These are phyloP conservation scores for Agriotes lineatus DNA, from an alignment of 2,888 invertebrate species.

Conservation along the genomic window DNA sequence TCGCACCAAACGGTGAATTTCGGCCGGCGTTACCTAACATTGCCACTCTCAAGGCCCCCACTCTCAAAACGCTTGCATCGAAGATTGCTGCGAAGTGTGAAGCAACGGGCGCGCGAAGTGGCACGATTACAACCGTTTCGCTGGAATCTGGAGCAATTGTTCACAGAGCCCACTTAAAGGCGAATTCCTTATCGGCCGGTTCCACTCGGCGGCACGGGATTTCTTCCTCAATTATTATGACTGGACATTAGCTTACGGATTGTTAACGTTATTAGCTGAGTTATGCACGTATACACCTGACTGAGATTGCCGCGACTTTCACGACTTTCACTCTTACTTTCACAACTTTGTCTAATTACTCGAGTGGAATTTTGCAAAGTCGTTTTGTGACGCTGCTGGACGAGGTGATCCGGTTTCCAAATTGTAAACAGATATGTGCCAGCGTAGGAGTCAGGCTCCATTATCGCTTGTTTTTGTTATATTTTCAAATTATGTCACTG, in stretches of 20 bases:
- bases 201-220: not conserved
- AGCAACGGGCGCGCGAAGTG: constrained; percentile 27
- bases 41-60: constrained; percentile 25
- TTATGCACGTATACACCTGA: constrained; percentile 32
- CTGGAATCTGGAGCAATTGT: constrained; percentile 28
- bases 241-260: not conserved
- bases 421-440: constrained; percentile 3
- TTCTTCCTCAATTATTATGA: constrained; percentile 18
- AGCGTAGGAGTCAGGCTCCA: constrained; percentile 4
- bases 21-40: constrained; percentile 29
- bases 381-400: not conserved
- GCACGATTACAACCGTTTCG: constrained; percentile 36
- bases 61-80: constrained; percentile 37
- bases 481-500: constrained; percentile 36
- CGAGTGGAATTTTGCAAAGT: constrained; percentile 16
- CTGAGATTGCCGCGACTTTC: constrained; percentile 44
- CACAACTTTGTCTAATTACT: constrained; percentile 39
- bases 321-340: constrained; percentile 53
- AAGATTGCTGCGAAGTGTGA: constrained; percentile 30
- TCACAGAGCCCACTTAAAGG: constrained; percentile 13
- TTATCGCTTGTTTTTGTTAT: constrained; percentile 12
- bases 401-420: not conserved
- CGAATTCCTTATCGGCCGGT: constrained; percentile 15
- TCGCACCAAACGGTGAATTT: constrained; percentile 10
- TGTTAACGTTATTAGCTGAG: constrained; percentile 12